Evolutionary conservation across 2,797 vertebrate genomes (phyloP).

Genomic region (Falco naumanni): DNA sequence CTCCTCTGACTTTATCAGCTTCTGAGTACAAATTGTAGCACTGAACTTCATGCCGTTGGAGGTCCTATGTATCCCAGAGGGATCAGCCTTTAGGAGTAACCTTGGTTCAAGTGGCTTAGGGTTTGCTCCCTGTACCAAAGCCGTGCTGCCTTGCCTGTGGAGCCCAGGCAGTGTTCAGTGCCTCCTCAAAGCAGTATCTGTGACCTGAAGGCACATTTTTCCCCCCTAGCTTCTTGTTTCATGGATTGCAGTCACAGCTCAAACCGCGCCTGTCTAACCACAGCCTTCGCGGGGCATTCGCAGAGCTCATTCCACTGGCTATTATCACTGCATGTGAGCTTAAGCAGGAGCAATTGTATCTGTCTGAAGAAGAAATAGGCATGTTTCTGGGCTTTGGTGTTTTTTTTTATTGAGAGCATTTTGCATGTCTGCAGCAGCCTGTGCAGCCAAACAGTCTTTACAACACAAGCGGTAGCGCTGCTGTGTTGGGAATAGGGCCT

Average conservation of each 20-base stretch:
- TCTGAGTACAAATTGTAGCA: background rate
- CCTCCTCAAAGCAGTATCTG: background rate
- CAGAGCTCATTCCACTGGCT: background rate
- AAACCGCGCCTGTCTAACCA: background rate
- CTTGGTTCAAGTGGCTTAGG: background rate
- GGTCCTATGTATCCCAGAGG: background rate
- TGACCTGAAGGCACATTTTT: background rate
- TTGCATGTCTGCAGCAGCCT: background rate
- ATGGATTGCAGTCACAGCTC: background rate
- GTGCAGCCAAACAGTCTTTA: background rate
- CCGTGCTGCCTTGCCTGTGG: background rate
- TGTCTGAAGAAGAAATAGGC: background rate
- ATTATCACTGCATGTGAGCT: background rate
- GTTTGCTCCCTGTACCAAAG: background rate
- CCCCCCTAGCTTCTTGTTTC: background rate
- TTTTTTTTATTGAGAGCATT: background rate
- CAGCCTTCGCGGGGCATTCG: accelerated
- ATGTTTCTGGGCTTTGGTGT: background rate
- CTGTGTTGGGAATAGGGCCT: background rate
- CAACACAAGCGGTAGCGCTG: background rate
- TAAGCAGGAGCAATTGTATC: background rate
- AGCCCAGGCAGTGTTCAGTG: background rate
- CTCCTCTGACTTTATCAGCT: background rate
- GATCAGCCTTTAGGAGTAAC: background rate
- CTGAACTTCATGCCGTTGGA: background rate